Percentiles rank a stretch among this genome's conserved stretches.
phyloP scores from a whole-genome alignment of 2,888 invertebrate genomes.

The Lepidonotus clava region DNA sequence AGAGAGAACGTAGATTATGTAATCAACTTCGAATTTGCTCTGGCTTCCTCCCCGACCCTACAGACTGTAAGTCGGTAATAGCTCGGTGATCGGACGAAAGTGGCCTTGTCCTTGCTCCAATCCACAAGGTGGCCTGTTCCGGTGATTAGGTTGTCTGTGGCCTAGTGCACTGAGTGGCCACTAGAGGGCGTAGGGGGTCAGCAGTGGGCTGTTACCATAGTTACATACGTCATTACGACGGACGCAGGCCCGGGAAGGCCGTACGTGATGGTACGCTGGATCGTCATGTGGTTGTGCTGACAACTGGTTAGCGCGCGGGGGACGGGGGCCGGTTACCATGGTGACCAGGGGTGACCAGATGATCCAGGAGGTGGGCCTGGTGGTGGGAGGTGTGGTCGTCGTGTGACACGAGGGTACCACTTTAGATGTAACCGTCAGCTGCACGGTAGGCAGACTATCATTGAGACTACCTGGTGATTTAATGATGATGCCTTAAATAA shows the following conservation, averaged over 20 bases:
- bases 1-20: no score
- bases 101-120: not conserved
- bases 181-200: not conserved
- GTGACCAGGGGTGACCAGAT: not conserved
- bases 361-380: not conserved
- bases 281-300: constrained; percentile 1
- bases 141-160: constrained; percentile 23
- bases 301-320: no score
- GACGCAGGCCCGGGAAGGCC: not conserved
- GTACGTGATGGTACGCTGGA: not conserved
- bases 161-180: not conserved
- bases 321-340: no score
- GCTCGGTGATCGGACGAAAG: no score
- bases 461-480: no score
- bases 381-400: not conserved
- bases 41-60: no score
- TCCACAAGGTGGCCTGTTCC: not conserved
- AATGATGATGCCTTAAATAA: no score
- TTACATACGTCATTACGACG: constrained; percentile 1
- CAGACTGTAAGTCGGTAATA: no score
- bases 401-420: no score
- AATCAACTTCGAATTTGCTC: no score
- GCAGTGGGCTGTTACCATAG: constrained; percentile 34
- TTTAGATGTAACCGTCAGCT: no score
- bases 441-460: no score